Percentiles rank a stretch among this genome's conserved stretches.
These are phyloP conservation scores for Tiliacea citrago DNA, from an alignment of 2,888 invertebrate genomes.

Conservation along the genomic window DNA sequence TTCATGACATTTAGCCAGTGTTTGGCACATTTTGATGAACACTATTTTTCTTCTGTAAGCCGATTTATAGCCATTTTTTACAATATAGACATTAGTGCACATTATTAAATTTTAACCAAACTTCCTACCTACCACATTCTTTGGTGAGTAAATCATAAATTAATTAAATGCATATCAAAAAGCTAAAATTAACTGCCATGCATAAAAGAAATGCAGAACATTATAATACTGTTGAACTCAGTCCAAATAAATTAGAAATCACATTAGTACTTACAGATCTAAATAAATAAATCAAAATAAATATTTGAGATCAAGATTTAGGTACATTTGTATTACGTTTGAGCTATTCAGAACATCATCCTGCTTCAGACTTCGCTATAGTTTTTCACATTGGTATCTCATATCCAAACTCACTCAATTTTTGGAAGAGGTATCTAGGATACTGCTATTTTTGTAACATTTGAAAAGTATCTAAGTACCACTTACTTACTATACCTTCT, in stretches of 20 bases:
- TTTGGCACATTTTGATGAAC: constrained; percentile 86
- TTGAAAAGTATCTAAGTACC: not conserved
- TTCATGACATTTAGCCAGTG: constrained; percentile 74
- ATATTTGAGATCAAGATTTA: constrained; percentile 57
- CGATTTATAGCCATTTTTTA: constrained; percentile 56
- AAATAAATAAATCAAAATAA: constrained; percentile 52
- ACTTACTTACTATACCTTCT: no score
- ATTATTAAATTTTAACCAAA: constrained; percentile 27
- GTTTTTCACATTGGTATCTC: constrained; percentile 16
- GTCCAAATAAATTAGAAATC: constrained; percentile 53
- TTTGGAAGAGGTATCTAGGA: not conserved
- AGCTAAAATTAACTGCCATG: not conserved
- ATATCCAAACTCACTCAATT: not conserved
- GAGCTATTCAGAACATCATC: constrained; percentile 14
- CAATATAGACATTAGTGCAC: constrained; percentile 44
- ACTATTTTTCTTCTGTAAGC: constrained; percentile 70
- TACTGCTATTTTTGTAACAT: constrained; percentile 1
- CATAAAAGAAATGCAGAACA: constrained; percentile 2
- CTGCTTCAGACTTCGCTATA: not conserved
- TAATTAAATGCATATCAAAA: not conserved
- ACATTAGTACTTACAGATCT: constrained; percentile 50
- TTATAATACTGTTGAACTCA: constrained; percentile 48
- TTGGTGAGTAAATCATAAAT: constrained; percentile 28
- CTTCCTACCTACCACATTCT: constrained; percentile 3
- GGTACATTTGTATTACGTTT: constrained; percentile 20